Percentiles rank a stretch among this genome's conserved stretches.
These are phyloP conservation scores for Acleris literana DNA, from an alignment of 2,888 invertebrate species.

Conservation along the genomic window DNA sequence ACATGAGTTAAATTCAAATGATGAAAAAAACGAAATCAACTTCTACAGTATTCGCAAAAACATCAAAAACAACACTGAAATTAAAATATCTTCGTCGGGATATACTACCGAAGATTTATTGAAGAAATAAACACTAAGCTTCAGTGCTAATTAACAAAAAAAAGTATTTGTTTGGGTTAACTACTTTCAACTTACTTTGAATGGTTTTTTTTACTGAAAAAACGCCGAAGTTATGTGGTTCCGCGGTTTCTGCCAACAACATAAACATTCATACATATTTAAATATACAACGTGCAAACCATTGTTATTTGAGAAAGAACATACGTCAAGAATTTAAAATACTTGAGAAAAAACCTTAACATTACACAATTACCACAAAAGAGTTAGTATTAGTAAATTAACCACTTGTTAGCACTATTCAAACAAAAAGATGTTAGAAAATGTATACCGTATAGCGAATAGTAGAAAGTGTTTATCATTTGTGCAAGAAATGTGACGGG, in stretches of 20 bases:
- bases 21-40: too few species aligned
- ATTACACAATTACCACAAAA: constrained; percentile 10
- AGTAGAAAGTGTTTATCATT: constrained; percentile 13
- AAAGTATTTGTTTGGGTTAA: constrained; percentile 29
- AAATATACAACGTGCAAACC: constrained; percentile 46
- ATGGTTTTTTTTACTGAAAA: constrained; percentile 57
- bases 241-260: constrained; percentile 65
- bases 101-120: too few species aligned
- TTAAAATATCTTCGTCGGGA: too few species aligned
- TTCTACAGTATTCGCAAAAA: too few species aligned
- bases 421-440: background rate
- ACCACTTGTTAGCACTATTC: constrained; percentile 8
- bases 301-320: constrained; percentile 12
- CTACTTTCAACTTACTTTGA: constrained; percentile 60
- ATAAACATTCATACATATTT: constrained; percentile 57
- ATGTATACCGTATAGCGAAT: constrained; percentile 16
- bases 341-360: constrained; percentile 12
- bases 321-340: background rate
- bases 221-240: constrained; percentile 56
- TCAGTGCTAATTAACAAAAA: background rate
- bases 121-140: background rate
- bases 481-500: constrained; percentile 26
- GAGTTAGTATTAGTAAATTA: constrained; percentile 21
- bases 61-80: too few species aligned
- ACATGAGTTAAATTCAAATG: too few species aligned